Evolutionary conservation across 2,113 vertebrate species (phyloP), one percentile per base, ranked within the genome.

Genomic region (Burhinus bistriatus): DNA sequence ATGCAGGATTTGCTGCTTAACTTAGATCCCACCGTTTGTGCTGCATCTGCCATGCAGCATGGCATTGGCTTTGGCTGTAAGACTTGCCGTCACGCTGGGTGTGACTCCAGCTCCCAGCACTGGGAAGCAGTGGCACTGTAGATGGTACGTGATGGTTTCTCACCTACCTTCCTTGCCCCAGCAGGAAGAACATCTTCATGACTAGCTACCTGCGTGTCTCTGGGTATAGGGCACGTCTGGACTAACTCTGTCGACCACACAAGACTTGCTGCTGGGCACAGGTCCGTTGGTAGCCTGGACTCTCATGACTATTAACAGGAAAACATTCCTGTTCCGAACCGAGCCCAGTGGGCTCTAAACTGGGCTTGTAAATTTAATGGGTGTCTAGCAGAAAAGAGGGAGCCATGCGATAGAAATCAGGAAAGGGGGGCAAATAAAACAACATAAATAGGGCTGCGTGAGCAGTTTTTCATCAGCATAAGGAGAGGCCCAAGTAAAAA

Each of bases 401-500:
- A 47, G 22, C 19, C 0, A 1, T 15, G 47, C 0, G 6, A 77
- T 83, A 88, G 20, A 70, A 70, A 68, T 2, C 17, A 62, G 62
- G n/a, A 66, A 71, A 25, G 8, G 19, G 30, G 36, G 21, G 11
- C n/a, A 27, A 72, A n/a, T 57, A 55, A 52, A 91, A 17, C 59
- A 9, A 12, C 36, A 2, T 9, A 3, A n/a, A 19, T 11, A 15
- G 62, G 65, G 49, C 51, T 22, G 57, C 2, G 12, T 4, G 10
- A 54, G 58, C 22, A 51, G 81, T 19, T 93, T 83, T 72, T 68
- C 89, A 65, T 20, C 87, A 11, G 66, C 80, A 30, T 38, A 34
- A 66, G 82, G 52, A 92, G 77, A 76, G 77, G 81, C 80, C 32
- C 44, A 32, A 59, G 64, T 30, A 5, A 42, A 87, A 96, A 95